Base-by-base conservation (phyloP, 2,888 invertebrate genomes). In the Ypsolopha sequella region DNA sequence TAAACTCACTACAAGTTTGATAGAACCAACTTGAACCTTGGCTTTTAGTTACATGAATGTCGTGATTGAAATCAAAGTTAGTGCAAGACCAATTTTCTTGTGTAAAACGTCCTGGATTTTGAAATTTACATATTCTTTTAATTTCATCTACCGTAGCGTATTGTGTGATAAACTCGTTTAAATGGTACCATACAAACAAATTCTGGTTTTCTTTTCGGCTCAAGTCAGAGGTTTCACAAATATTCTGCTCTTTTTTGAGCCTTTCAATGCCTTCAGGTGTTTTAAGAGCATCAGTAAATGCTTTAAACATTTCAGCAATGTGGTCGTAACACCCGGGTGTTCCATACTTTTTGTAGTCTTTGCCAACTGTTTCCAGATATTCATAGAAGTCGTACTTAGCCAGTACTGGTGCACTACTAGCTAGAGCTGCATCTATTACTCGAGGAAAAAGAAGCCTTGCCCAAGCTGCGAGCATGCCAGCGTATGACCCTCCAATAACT, bases 1-100 rank as follows among this genome's bases (percentile, higher is more conserved):
- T 92, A 64, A 91, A 94, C 73, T 94, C 94, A 4, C 90, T 91
- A 70, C 94, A 94, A 0, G 92, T 92, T 73, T 94, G 93, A 66
- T 92, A 93, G 0, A 24, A 4, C 24, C 24, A 24, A 24, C 24
- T 24, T 76, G 77, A 93, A 93, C 93, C 9, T 76, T 62, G 1
- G 62, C 58, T 57, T 53, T 61, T 63, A 14, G 59, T 55, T 36
- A 59, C 64, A 69, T 63, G 72, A 52, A 67, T 56, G 36, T 57
- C 59, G 1, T 47, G 55, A 51, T 63, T 35, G 62, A 60, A 33
- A 63, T 57, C 51, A 60, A 56, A 44, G 33, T 48, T 0, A 6
- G 1, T 10, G 10, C 11, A 11, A 2, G 10, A 61, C 48, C 1
- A 64, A 62, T 35, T 54, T 53, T 11, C 65, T 54, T 8, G 57